These are phyloP conservation scores for Lasioglossum baleicum DNA, from an alignment of 1,140 invertebrate species.

Conservation along the genomic window DNA sequence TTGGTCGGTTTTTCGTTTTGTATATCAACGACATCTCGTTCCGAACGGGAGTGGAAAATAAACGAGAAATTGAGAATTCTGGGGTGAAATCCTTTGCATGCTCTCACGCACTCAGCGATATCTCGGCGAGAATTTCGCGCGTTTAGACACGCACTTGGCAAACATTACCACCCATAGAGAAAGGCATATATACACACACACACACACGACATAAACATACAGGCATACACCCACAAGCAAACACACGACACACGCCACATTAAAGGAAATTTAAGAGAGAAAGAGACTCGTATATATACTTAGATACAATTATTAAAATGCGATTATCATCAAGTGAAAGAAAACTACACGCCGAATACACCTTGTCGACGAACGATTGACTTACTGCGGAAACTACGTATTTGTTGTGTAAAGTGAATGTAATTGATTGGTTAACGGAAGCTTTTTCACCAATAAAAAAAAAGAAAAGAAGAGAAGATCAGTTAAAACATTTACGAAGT, in stretches of 20 bases:
- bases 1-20: constrained; percentile 22
- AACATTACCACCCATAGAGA: no score
- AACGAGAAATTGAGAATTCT: background rate
- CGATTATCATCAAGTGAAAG: constrained; percentile 28
- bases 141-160: constrained; percentile 9
- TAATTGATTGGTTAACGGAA: constrained; percentile 73
- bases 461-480: constrained; percentile 64
- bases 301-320: constrained; percentile 32
- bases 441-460: constrained; percentile 76
- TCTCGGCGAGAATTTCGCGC: constrained; percentile 15
- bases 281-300: constrained; percentile 38
- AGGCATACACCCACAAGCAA: background rate
- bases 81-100: constrained; percentile 15
- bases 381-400: constrained; percentile 55
- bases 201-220: background rate
- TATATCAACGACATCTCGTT: constrained; percentile 20
- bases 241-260: constrained; percentile 18
- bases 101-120: constrained; percentile 13
- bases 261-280: constrained; percentile 39
- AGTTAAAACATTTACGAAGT: constrained; percentile 66
- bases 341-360: constrained; percentile 42
- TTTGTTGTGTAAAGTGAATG: constrained; percentile 74
- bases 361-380: constrained; percentile 41
- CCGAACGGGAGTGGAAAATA: background rate
- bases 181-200: no score